phyloP scores from a whole-genome alignment of 2,113 vertebrate genomes.

The Pterocles gutturalis region DNA sequence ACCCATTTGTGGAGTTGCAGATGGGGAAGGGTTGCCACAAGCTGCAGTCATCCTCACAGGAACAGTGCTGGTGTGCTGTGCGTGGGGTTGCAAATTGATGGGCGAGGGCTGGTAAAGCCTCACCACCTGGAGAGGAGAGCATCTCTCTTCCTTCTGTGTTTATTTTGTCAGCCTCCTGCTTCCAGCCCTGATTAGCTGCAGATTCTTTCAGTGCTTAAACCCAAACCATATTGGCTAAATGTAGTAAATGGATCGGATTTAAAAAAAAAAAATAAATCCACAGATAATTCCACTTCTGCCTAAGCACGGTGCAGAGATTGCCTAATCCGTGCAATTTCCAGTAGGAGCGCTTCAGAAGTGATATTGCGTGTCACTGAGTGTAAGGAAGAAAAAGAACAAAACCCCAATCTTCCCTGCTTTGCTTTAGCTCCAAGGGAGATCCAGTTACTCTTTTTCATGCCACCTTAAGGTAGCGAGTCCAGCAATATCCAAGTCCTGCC shows the following conservation, averaged over 20 bases:
- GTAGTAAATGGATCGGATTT: neutral
- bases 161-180: neutral
- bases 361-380: neutral
- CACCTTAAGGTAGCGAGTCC: neutral
- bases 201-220: neutral
- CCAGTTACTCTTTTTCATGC: neutral
- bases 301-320: neutral
- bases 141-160: neutral
- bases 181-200: neutral
- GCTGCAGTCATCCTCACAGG: fast-evolving
- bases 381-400: neutral
- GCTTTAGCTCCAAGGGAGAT: neutral
- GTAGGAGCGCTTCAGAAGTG: neutral
- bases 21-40: neutral
- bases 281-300: neutral
- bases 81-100: fast-evolving
- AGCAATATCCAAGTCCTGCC: neutral
- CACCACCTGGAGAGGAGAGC: fast-evolving
- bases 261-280: neutral
- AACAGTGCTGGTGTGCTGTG: fast-evolving
- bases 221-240: neutral
- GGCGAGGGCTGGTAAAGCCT: neutral
- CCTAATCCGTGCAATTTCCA: neutral
- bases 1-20: neutral
- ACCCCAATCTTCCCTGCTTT: neutral